Base-by-base conservation (phyloP, 2,888 invertebrate genomes). In the Callyntrura guangdongensis region DNA sequence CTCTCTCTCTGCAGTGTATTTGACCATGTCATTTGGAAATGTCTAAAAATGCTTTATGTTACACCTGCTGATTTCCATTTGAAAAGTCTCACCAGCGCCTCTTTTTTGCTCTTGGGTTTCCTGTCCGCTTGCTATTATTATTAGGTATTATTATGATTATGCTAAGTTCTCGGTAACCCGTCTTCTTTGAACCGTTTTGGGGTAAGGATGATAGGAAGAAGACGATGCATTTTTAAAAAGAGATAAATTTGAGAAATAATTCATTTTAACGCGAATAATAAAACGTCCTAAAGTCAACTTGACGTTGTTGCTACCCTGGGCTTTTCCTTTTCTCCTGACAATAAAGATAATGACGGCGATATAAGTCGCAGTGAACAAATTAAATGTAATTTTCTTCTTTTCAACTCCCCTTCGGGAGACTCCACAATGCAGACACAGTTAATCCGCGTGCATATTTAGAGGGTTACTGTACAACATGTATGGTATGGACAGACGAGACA, bases 51-150 rank as follows among this genome's bases (percentile, higher is more conserved):
- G 12, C 36, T 69, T 69, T 45, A 74, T 20, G 64, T 25, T 27
- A 11, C 61, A 61, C 82, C 61, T 82, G 82, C 69, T 83, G 83
- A 25, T 47, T 83, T 83, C 83, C 20, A 49, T 67, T 49, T 27
- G 49, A 45, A 67, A 67, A 17, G 11, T 49, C 47, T 22, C 20
- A 12, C 25, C 64, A 64, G 25, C 59, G 36, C 36, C 36, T 36
- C 36, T 36, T 8, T 59, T 59, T 59, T 59, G 17, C 64, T 74
- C 47, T n/a, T 17, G 47, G 47, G 72, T 74, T 49, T 74, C 47
- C 47, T 74, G 49, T 20, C 47, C 6, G 17, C 11, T 20, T 47
- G 20, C 20, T 17, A 9, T 49, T 64, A 64, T 20, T 64, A 64
- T 72, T 36, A 36, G 36, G 36, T 6, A 36, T 6, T 72, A 9